A percentile compares a stretch with the other conserved stretches of the same genome.
These are phyloP conservation scores for Amphiprion clarkii DNA, from an alignment of 2,797 vertebrate species.

Conservation along the genomic window DNA sequence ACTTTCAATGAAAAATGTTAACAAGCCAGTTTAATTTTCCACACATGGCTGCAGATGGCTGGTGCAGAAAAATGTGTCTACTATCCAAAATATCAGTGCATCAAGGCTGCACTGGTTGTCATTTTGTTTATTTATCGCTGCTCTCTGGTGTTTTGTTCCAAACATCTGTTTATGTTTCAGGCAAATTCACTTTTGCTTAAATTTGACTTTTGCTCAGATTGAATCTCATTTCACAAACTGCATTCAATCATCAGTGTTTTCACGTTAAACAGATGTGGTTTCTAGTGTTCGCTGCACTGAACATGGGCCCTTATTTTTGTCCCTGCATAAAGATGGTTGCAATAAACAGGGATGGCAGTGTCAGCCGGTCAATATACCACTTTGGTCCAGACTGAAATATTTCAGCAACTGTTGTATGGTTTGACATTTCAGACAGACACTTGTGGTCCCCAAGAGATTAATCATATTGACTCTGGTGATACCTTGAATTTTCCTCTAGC, in stretches of 20 bases:
- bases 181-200: constrained; percentile 16
- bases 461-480: constrained; percentile 1
- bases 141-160: constrained; percentile 12
- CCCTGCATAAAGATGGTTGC: neutral
- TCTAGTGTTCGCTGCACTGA: constrained; percentile 1
- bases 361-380: neutral
- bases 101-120: neutral
- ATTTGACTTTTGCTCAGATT: neutral
- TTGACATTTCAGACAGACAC: constrained; percentile 25
- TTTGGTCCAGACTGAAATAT: constrained; percentile 18
- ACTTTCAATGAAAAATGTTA: constrained; percentile 29
- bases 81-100: constrained; percentile 1
- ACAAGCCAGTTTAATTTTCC: constrained; percentile 35
- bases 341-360: neutral
- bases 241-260: neutral
- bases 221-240: constrained; percentile 13
- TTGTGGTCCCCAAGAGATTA: constrained; percentile 7
- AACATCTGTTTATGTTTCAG: neutral
- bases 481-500: neutral
- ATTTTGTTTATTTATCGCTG: constrained; percentile 3
- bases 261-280: constrained; percentile 4
- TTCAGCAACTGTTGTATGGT: constrained; percentile 15
- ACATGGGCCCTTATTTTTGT: neutral
- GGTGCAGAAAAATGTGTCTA: constrained; percentile 9
- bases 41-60: constrained; percentile 13